Conservation (phyloP, 2,797 vertebrate species). For the Chelidonichthys spinosus region DNA sequence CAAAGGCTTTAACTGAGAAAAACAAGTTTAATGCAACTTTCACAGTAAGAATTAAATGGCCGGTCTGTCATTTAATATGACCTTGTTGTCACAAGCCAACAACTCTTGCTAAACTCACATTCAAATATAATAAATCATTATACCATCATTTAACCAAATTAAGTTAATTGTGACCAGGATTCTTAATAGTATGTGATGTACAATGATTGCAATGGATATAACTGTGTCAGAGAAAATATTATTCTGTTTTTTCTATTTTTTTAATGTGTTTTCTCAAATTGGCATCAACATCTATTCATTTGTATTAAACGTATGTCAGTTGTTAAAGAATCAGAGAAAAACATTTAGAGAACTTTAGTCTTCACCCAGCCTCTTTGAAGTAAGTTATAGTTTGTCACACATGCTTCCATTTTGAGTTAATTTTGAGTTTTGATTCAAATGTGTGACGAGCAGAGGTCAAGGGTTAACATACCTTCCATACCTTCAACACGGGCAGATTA, state of each 20-base stretch:
- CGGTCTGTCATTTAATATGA: conserved; percentile 37
- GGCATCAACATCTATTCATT: too few species aligned
- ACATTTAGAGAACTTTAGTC: background rate
- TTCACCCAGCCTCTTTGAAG: background rate
- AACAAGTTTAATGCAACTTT: background rate
- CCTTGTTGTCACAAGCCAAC: conserved; percentile 38
- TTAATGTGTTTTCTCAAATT: background rate
- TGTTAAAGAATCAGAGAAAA: too few species aligned
- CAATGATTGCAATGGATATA: background rate
- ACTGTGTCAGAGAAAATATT: background rate
- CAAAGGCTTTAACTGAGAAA: background rate
- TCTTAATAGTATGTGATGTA: conserved; percentile 1
- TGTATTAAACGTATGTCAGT: too few species aligned
- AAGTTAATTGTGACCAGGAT: background rate
- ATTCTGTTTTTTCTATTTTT: background rate
- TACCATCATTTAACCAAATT: conserved; percentile 21
- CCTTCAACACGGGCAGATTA: too few species aligned
- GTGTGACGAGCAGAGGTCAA: background rate
- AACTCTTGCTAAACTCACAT: conserved; percentile 14
- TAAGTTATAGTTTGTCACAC: too few species aligned
- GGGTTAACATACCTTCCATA: background rate
- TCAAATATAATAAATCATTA: conserved; percentile 20
- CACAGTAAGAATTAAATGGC: conserved; percentile 15
- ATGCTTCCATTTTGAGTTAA: too few species aligned
- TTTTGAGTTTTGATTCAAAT: background rate